Conservation (phyloP, 2,113 vertebrate genomes). For the Orcinus orca region DNA sequence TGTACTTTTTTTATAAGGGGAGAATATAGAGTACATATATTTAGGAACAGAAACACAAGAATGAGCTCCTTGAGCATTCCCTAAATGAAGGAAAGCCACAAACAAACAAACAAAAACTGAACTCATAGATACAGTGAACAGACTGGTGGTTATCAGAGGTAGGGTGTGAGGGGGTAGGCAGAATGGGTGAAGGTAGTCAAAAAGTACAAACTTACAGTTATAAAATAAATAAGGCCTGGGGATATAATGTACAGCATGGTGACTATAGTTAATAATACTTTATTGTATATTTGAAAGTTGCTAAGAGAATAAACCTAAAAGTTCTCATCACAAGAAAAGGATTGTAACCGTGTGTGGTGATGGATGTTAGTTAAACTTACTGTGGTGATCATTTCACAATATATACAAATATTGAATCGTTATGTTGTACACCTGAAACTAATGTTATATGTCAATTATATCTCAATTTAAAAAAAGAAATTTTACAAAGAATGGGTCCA, state of each 20-base stretch:
- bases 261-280: not conserved
- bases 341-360: not conserved
- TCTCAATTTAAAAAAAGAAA: not conserved
- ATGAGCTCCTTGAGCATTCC: not conserved
- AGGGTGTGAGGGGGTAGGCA: no score
- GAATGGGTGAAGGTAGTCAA: not conserved
- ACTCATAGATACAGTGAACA: not conserved
- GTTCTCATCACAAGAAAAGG: not conserved
- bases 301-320: not conserved
- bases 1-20: not conserved
- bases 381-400: not conserved
- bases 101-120: not conserved
- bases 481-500: not conserved
- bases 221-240: not conserved
- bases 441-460: not conserved
- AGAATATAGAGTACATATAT: not conserved
- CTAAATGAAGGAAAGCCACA: not conserved
- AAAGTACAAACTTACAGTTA: not conserved
- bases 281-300: not conserved
- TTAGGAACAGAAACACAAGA: not conserved
- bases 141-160: not conserved
- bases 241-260: not conserved
- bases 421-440: not conserved
- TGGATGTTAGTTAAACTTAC: not conserved
- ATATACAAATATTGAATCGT: not conserved